Evolutionary conservation across 2,797 vertebrate genomes (phyloP), one percentile per base, ranked within the genome.

Genomic region (Molossus alvarezi): DNA sequence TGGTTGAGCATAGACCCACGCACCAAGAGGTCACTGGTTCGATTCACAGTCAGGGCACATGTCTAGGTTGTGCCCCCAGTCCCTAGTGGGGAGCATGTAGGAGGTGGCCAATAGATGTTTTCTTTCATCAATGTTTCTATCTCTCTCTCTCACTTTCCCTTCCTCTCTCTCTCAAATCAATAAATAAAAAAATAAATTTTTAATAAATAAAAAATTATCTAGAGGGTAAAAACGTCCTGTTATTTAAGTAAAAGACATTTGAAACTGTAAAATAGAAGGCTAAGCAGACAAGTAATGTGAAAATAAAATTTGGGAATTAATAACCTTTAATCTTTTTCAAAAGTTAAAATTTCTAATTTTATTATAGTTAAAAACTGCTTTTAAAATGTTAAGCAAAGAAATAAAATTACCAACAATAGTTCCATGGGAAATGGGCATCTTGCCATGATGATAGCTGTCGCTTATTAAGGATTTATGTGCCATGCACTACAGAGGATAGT

Each of bases 321-420:
- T 85, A 88, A 76, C 2, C 12, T 81, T 37, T 51, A 57, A 10
- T n/a, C 45, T 55, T 79, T 53, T 51, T 69, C 18, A 51, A 81
- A 65, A 82, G 2, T 58, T 33, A 88, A 87, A 48, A 29, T 45
- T 45, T 13, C 37, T 73, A 0, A 60, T 67, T 80, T 94, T 73
- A 83, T 64, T 92, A 64, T 48, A 75, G 25, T 5, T 95, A 69
- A 80, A 97, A 90, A 90, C 7, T 57, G 14, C 27, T 55, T 62
- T 77, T 41, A 58, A 58, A 88, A 53, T 77, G 2, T 48, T 87
- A 86, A 95, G n/a, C 23, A 88, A 92, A 71, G 15, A 81, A 88
- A 84, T 72, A 48, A 65, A 21, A 84, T 14, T 76, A 58, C 27
- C 90, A 90, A 57, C 21, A 65, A 69, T 29, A 48, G 17, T 53